Percentiles rank a stretch among this genome's conserved stretches.
These are phyloP conservation scores for Dolichomitus sp. DNA, from an alignment of 2,888 invertebrate species.

Conservation along the genomic window DNA sequence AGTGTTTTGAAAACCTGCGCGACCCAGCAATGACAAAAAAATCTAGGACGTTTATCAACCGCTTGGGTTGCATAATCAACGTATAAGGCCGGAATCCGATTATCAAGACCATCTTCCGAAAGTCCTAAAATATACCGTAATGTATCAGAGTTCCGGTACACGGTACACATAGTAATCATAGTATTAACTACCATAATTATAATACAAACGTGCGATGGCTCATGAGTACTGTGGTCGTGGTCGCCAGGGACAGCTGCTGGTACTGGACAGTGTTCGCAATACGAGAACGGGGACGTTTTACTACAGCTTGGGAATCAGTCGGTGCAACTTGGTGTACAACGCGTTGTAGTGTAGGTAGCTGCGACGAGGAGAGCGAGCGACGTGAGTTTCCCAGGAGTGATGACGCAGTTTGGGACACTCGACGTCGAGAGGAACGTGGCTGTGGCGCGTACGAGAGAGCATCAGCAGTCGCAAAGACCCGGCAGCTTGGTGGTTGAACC, in stretches of 20 bases:
- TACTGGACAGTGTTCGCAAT: constrained; percentile 23
- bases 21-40: constrained; percentile 24
- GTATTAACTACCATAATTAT: constrained; percentile 3
- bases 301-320: constrained; percentile 21
- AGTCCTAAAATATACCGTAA: background rate
- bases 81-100: background rate
- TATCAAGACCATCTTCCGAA: constrained; percentile 7
- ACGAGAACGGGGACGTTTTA: constrained; percentile 33
- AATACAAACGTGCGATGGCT: background rate
- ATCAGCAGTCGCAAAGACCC: constrained; percentile 36
- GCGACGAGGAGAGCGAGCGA: constrained; percentile 31
- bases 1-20: constrained; percentile 44
- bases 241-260: background rate
- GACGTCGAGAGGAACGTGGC: constrained; percentile 40
- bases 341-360: background rate
- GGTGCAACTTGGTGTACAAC: constrained; percentile 28
- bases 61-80: constrained; percentile 39
- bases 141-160: constrained; percentile 10
- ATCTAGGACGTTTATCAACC: constrained; percentile 24
- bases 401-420: constrained; percentile 59
- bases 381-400: constrained; percentile 54
- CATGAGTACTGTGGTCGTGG: background rate
- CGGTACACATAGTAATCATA: constrained; percentile 17
- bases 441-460: constrained; percentile 35
- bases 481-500: constrained; percentile 37